Conservation (phyloP, 1,140 invertebrate species). For the Aphidius gifuensis region DNA sequence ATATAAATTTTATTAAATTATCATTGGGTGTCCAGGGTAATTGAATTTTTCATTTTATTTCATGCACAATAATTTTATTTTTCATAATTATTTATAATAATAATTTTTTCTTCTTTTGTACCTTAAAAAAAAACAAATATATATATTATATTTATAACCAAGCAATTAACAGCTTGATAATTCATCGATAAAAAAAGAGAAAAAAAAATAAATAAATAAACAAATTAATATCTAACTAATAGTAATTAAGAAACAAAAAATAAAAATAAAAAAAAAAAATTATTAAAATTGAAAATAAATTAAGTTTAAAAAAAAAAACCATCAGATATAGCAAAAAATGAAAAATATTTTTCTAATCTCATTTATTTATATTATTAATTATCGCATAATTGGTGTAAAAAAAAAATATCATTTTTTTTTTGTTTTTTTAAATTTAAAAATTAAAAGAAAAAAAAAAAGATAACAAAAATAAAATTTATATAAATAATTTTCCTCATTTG, state of each 20-base stretch:
- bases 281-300: no score
- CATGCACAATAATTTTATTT: conserved; percentile 27
- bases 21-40: conserved; percentile 33
- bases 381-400: conserved; percentile 33
- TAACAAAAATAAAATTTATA: conserved; percentile 6
- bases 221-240: no score
- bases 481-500: conserved; percentile 33
- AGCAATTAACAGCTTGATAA: no score
- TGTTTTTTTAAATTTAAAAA: neutral
- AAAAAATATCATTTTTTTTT: conserved; percentile 31
- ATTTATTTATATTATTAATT: conserved; percentile 18
- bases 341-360: neutral
- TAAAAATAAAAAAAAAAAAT: no score
- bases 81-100: conserved; percentile 35
- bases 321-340: no score
- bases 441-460: neutral
- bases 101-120: conserved; percentile 30
- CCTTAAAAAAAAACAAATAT: neutral
- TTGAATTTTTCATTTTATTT: conserved; percentile 28
- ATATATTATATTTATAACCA: neutral
- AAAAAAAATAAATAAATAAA: no score
- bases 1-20: conserved; percentile 23
- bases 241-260: no score
- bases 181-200: no score
- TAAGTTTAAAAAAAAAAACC: no score